Evolutionary conservation across 92 coral and sea anemone genomes (phyloP).

Genomic region (Bergia sp.): DNA sequence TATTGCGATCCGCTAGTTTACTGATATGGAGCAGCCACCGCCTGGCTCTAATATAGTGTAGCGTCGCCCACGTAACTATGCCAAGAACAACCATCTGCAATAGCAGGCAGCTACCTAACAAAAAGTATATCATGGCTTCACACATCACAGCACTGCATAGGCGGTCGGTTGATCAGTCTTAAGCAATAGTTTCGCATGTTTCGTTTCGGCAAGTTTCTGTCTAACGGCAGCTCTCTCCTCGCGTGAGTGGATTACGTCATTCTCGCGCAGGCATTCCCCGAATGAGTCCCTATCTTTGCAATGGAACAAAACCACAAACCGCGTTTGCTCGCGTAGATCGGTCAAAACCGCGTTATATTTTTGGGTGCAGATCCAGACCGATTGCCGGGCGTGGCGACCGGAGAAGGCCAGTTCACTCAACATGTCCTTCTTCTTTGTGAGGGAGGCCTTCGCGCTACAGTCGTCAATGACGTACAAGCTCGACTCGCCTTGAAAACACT

Average conservation of each 20-base stretch:
- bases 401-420: neutral
- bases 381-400: neutral
- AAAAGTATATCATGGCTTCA: neutral
- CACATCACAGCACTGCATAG: neutral
- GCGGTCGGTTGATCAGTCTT: too few species aligned
- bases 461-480: slow-evolving; percentile 17
- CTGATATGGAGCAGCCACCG: neutral
- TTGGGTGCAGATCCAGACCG: neutral
- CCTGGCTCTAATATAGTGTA: neutral
- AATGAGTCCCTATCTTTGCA: neutral
- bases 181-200: too few species aligned
- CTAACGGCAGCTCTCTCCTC: neutral
- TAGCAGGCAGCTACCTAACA: neutral
- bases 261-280: neutral
- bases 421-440: slow-evolving; percentile 16
- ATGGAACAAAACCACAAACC: neutral
- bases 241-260: neutral
- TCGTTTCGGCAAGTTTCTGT: neutral
- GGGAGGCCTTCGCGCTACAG: slow-evolving; percentile 22
- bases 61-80: neutral
- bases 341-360: neutral
- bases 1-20: neutral
- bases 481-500: neutral
- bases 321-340: neutral
- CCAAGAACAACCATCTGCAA: neutral